phyloP scores from a whole-genome alignment of 1,140 invertebrate species.

The Cataglyphis hispanica region DNA sequence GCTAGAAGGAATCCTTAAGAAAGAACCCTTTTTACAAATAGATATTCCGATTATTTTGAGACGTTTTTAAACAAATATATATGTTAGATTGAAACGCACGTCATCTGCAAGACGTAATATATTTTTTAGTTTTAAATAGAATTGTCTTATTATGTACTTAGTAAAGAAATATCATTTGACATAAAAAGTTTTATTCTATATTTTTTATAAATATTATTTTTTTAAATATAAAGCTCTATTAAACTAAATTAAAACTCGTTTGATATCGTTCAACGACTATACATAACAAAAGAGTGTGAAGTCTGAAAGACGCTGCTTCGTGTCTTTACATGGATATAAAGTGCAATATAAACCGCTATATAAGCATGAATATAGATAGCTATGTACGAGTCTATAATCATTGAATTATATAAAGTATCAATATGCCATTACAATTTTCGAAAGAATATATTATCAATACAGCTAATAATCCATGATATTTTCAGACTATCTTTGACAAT shows the following conservation, averaged over 20 bases:
- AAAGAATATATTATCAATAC: neutral
- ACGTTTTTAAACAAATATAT: neutral
- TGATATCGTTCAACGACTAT: neutral
- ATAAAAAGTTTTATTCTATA: neutral
- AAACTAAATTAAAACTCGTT: slow-evolving; percentile 4
- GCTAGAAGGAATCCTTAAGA: neutral
- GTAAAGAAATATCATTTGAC: neutral
- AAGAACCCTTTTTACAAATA: neutral
- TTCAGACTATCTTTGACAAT: neutral
- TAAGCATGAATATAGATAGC: neutral
- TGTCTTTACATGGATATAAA: slow-evolving; percentile 40
- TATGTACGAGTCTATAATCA: neutral
- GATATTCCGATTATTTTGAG: neutral
- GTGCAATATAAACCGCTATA: slow-evolving; percentile 9
- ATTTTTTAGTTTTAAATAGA: slow-evolving; percentile 12
- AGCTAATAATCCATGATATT: neutral
- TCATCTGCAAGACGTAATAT: neutral
- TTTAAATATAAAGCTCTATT: neutral
- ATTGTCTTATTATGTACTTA: slow-evolving; percentile 3
- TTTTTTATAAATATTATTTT: slow-evolving; percentile 9
- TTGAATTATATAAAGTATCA: neutral
- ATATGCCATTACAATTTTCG: neutral
- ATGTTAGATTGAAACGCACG: neutral
- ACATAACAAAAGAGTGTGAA: slow-evolving; percentile 35
- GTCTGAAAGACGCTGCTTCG: slow-evolving; percentile 24